Conservation (phyloP, 2,797 vertebrate genomes). For the Sphaeramia orbicularis region DNA sequence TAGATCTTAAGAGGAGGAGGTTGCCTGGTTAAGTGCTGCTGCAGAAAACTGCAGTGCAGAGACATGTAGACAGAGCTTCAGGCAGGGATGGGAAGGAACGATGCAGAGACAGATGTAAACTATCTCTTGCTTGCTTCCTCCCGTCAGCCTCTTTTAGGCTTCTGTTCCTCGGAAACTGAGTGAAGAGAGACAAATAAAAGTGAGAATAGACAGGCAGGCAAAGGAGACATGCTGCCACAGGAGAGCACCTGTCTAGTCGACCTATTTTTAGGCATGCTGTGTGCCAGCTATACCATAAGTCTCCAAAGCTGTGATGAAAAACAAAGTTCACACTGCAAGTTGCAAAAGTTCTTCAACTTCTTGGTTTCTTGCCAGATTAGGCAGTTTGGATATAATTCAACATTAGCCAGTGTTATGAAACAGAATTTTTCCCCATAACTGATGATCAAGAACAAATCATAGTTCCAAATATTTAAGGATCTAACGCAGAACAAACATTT, state of each 20-base stretch:
- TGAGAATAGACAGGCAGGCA: conserved; percentile 58
- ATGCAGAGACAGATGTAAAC: conserved; percentile 38
- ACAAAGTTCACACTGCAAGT: conserved; percentile 32
- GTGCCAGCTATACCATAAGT: conserved; percentile 52
- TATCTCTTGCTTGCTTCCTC: conserved; percentile 45
- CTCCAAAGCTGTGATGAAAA: conserved; percentile 48
- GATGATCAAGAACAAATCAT: too few relatives aligned
- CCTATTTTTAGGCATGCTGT: conserved; percentile 63
- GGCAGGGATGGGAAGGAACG: conserved; percentile 42
- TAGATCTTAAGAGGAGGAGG: conserved; percentile 42
- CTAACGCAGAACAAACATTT: too few relatives aligned
- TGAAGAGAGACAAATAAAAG: conserved; percentile 65
- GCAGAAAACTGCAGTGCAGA: conserved; percentile 44
- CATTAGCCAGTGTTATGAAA: not conserved
- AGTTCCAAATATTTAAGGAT: too few relatives aligned
- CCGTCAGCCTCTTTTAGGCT: conserved; percentile 60
- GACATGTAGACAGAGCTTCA: conserved; percentile 40
- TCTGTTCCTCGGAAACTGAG: conserved; percentile 62
- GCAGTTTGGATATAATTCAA: conserved; percentile 23
- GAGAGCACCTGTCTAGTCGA: conserved; percentile 67
- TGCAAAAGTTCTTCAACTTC: conserved; percentile 29
- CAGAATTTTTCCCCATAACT: too few relatives aligned
- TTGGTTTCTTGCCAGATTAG: conserved; percentile 32
- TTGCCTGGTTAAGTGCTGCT: conserved; percentile 27
- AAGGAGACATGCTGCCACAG: conserved; percentile 50